phyloP scores from a whole-genome alignment of 1,140 invertebrate genomes.

The Drosophila auraria region DNA sequence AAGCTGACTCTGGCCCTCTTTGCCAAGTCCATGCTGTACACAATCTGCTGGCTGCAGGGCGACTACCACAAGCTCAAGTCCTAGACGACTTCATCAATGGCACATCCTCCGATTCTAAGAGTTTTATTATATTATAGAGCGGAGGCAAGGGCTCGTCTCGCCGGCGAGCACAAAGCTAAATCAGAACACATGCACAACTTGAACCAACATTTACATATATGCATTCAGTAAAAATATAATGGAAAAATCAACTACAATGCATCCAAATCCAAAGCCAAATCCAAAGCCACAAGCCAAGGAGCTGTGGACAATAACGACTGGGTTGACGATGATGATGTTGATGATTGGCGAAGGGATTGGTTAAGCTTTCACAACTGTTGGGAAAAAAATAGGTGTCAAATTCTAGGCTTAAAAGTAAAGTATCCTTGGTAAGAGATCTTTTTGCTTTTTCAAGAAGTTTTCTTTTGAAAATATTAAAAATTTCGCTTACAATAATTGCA shows the following conservation, averaged over 20 bases:
- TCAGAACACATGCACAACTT: slow-evolving; percentile 45
- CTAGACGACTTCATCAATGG: slow-evolving; percentile 8
- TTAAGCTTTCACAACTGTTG: slow-evolving; percentile 2
- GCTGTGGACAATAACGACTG: slow-evolving; percentile 21
- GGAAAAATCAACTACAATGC: slow-evolving; percentile 51
- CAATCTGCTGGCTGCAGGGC: slow-evolving; percentile 52
- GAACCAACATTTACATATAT: slow-evolving; percentile 37
- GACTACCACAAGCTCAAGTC: slow-evolving; percentile 46
- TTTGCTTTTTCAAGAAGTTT: too few species aligned
- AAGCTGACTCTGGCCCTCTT: slow-evolving; percentile 41
- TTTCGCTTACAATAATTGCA: too few species aligned
- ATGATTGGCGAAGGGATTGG: slow-evolving; percentile 2
- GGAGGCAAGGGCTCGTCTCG: slow-evolving; percentile 9
- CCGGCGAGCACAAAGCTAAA: slow-evolving; percentile 17
- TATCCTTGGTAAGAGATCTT: not conserved
- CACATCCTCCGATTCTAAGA: not conserved
- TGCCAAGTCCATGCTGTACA: slow-evolving; percentile 42
- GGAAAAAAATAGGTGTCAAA: not conserved
- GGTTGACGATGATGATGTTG: slow-evolving; percentile 16
- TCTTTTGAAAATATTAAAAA: too few species aligned
- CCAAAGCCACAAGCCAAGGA: slow-evolving; percentile 25
- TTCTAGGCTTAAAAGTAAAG: not conserved
- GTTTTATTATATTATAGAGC: slow-evolving; percentile 20
- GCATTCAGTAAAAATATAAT: slow-evolving; percentile 47
- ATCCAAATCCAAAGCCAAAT: slow-evolving; percentile 14